A percentile compares a stretch with the other conserved stretches of the same genome.
Conservation (phyloP, 2,113 vertebrate species). For the Microtus montanus region DNA sequence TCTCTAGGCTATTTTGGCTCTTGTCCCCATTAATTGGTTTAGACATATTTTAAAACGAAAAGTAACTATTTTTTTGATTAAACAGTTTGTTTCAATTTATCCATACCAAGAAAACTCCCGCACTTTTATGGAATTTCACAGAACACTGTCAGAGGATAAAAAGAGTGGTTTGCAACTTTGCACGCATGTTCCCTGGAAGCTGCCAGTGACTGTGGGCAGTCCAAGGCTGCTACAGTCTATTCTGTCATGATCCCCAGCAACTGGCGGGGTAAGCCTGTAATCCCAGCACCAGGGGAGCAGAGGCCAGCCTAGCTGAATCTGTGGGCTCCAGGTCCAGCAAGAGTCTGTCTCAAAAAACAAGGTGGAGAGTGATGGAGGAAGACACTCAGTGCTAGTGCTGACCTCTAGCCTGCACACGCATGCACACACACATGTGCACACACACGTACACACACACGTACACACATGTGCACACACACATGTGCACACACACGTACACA, state of each 20-base stretch:
- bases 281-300: background rate
- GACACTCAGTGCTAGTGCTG: background rate
- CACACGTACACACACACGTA: background rate
- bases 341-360: background rate
- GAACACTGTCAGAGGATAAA: background rate
- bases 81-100: background rate
- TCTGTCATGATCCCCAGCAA: background rate
- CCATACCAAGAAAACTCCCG: background rate
- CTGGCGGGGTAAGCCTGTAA: background rate
- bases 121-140: background rate
- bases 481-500: background rate
- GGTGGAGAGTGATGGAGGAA: background rate
- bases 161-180: background rate
- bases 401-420: too few species aligned
- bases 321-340: background rate
- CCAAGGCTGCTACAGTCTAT: background rate
- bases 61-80: slow-evolving; percentile 37
- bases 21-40: background rate
- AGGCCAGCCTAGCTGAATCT: background rate
- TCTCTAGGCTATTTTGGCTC: background rate
- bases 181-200: too few species aligned
- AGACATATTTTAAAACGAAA: slow-evolving; percentile 33
- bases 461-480: background rate
- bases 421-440: fast-evolving
- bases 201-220: too few species aligned